phyloP scores from a whole-genome alignment of 2,113 vertebrate genomes.

The Hystrix brachyura region DNA sequence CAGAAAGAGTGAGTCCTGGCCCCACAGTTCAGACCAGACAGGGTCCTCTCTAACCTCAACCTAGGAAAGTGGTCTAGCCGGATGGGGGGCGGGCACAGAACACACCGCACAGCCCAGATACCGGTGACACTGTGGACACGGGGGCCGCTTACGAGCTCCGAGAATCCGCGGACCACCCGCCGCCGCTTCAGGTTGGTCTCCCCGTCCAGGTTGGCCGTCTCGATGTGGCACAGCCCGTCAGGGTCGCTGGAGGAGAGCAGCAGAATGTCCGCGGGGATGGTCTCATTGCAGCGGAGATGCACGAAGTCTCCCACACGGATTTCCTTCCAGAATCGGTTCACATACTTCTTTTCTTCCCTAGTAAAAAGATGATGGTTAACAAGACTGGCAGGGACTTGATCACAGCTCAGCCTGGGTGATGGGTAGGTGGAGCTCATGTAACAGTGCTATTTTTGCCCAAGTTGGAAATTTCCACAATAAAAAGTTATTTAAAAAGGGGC shows the following conservation, averaged over 20 bases:
- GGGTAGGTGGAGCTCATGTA: background rate
- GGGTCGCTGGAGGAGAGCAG: constrained; percentile 97
- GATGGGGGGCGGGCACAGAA: rapidly evolving
- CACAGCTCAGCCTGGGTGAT: rapidly evolving
- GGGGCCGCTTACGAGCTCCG: constrained; percentile 93
- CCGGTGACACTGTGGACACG: rapidly evolving
- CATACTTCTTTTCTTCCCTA: constrained; percentile 93
- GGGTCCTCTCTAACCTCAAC: background rate
- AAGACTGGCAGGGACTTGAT: background rate
- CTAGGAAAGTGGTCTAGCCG: background rate
- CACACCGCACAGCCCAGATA: rapidly evolving
- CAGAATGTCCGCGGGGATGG: constrained; percentile 96
- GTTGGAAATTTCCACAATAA: background rate
- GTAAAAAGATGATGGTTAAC: background rate
- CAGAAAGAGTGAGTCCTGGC: background rate
- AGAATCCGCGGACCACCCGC: constrained; percentile 95
- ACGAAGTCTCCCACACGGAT: constrained; percentile 96
- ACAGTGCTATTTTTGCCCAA: background rate
- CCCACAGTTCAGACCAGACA: too few relatives aligned
- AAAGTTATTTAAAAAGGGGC: background rate
- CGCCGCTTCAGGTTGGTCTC: constrained; percentile 98
- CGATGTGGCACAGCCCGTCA: constrained; percentile 96
- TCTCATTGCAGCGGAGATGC: constrained; percentile 96
- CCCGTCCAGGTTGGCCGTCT: constrained; percentile 98
- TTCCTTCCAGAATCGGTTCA: constrained; percentile 97